Percentiles rank a stretch among this genome's conserved stretches.
Evolutionary conservation across 2,113 vertebrate genomes (phyloP).

Genomic region (Actenoides hombroni): DNA sequence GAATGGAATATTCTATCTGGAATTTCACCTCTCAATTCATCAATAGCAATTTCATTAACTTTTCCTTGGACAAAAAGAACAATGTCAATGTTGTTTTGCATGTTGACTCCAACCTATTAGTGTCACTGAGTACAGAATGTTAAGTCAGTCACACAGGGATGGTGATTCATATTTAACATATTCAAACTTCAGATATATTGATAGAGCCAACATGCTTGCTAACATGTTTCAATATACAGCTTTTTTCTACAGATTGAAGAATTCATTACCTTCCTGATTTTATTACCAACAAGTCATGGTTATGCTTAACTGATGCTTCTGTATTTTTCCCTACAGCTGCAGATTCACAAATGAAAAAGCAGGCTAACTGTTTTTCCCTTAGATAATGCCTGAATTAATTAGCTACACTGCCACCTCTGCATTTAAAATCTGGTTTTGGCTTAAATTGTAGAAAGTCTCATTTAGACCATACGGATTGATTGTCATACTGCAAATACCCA

Average conservation of each 20-base stretch:
- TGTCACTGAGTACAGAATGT: not conserved
- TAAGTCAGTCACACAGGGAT: not conserved
- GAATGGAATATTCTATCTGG: not conserved
- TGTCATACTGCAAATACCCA: not conserved
- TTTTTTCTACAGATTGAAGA: not conserved
- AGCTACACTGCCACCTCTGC: not conserved
- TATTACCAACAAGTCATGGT: not conserved
- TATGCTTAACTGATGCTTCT: constrained; percentile 3
- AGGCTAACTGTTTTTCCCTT: not conserved
- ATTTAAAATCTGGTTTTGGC: not conserved
- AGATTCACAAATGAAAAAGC: not conserved
- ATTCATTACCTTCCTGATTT: not conserved
- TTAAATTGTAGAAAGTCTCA: not conserved
- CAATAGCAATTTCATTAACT: not conserved
- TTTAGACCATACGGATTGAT: not conserved
- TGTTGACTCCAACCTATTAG: not conserved
- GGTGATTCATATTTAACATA: not conserved
- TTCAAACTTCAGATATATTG: not conserved
- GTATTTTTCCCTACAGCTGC: not conserved
- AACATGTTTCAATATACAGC: not conserved
- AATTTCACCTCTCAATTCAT: not conserved
- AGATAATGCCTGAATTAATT: not conserved
- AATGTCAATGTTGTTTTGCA: not conserved
- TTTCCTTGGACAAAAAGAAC: not conserved
- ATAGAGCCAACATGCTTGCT: not conserved